Percentiles rank a stretch among this genome's conserved stretches.
Conservation (phyloP, 2,797 vertebrate species). For the Onychomys torridus region DNA sequence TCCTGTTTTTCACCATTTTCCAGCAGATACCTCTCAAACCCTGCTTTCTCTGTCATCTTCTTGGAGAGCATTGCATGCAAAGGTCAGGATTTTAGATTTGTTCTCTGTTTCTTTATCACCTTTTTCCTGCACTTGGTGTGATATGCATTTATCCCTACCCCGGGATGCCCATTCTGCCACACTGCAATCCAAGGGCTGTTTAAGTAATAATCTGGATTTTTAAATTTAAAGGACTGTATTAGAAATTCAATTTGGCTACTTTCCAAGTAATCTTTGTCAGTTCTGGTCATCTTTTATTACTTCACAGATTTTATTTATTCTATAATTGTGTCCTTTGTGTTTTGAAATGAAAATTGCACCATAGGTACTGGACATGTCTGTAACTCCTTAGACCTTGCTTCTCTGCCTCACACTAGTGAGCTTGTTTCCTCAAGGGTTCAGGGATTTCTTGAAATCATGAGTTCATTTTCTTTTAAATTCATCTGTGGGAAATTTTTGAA, state of each 20-base stretch:
- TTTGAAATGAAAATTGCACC: background rate
- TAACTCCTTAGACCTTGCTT: background rate
- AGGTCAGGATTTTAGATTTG: background rate
- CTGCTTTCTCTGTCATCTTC: background rate
- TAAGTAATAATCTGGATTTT: background rate
- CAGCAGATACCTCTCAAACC: background rate
- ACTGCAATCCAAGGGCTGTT: background rate
- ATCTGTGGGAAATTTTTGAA: background rate
- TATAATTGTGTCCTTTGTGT: background rate
- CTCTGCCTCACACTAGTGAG: background rate
- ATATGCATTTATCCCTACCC: background rate
- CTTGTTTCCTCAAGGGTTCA: background rate
- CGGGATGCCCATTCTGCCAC: background rate
- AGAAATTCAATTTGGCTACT: background rate
- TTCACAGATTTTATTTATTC: background rate
- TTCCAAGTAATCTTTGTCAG: background rate
- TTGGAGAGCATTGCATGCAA: background rate
- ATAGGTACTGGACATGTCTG: background rate
- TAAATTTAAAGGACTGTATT: background rate
- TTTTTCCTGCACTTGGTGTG: background rate
- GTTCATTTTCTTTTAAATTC: constrained; percentile 1
- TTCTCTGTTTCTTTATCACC: background rate
- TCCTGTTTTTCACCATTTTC: background rate
- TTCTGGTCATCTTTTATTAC: background rate
- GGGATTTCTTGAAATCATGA: background rate